phyloP scores from a whole-genome alignment of 92 coral and sea anemone genomes.

The Porites divaricata region DNA sequence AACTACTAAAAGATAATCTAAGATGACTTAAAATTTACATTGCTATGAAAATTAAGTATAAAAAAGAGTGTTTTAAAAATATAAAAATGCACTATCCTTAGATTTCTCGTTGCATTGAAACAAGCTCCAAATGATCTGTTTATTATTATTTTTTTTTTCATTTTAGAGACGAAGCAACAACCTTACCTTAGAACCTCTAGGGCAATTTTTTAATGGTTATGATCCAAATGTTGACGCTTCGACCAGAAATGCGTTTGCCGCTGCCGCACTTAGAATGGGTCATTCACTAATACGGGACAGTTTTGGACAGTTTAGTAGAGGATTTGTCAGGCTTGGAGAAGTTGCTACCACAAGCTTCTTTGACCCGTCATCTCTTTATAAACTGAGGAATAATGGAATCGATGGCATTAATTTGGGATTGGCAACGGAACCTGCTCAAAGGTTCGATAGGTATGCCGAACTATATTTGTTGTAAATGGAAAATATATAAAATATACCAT shows the following conservation, averaged over 20 bases:
- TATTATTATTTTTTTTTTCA: background rate
- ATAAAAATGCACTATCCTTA: too few species aligned
- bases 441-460: conserved; percentile 19
- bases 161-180: background rate
- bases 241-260: conserved; percentile 13
- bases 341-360: conserved; percentile 18
- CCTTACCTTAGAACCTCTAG: background rate
- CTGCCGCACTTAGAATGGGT: conserved; percentile 49
- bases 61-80: too few species aligned
- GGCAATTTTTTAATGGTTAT: conserved; percentile 17
- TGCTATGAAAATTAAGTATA: too few species aligned
- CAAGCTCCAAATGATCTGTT: background rate
- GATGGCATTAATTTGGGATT: conserved; percentile 39
- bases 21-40: too few species aligned
- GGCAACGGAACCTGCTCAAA: conserved; percentile 25
- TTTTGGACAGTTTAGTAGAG: conserved; percentile 12
- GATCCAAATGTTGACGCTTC: conserved; percentile 6
- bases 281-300: conserved; percentile 36
- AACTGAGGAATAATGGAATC: background rate
- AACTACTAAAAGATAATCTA: too few species aligned
- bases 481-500: background rate
- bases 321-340: background rate
- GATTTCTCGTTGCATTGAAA: too few species aligned
- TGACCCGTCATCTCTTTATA: conserved; percentile 28
- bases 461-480: background rate